These are phyloP conservation scores for Denticeps clupeoides DNA, from an alignment of 2,797 vertebrate genomes.

Conservation along the genomic window DNA sequence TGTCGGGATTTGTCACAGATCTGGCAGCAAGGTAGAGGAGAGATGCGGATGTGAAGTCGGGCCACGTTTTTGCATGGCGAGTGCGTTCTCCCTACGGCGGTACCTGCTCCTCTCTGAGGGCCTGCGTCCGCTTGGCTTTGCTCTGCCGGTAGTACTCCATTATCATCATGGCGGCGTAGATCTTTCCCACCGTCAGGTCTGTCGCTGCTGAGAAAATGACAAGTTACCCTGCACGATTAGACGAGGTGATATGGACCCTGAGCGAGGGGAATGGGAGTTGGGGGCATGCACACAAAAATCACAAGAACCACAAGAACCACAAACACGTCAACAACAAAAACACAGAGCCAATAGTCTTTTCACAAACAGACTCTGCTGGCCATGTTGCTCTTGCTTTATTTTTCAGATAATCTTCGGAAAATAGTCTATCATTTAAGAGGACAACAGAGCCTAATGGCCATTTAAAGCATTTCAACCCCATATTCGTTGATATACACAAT, in stretches of 20 bases:
- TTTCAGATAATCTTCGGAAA: neutral
- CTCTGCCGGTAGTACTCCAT: conserved; percentile 97
- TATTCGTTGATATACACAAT: too few relatives aligned
- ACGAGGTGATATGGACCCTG: conserved; percentile 59
- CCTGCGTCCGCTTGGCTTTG: conserved; percentile 89
- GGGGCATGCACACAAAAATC: conserved; percentile 36
- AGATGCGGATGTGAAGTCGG: too few relatives aligned
- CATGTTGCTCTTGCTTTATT: conserved; percentile 7
- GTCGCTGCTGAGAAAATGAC: conserved; percentile 78
- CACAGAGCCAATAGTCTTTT: conserved; percentile 61
- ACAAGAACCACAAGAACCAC: conserved; percentile 14
- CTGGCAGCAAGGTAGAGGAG: conserved; percentile 6
- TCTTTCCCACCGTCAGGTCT: conserved; percentile 92
- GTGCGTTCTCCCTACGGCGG: conserved; percentile 20
- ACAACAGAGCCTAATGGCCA: conserved; percentile 18
- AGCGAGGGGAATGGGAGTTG: conserved; percentile 54
- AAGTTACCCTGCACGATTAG: conserved; percentile 71
- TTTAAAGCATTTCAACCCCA: too few relatives aligned
- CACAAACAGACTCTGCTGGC: conserved; percentile 48
- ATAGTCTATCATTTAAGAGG: neutral
- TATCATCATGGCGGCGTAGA: conserved; percentile 98
- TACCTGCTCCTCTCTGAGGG: conserved; percentile 86
- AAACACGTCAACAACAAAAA: conserved; percentile 18
- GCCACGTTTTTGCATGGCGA: conserved; percentile 20
- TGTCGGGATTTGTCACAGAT: conserved; percentile 40